Evolutionary conservation across 2,797 vertebrate genomes (phyloP).

Genomic region (Falco columbarius): DNA sequence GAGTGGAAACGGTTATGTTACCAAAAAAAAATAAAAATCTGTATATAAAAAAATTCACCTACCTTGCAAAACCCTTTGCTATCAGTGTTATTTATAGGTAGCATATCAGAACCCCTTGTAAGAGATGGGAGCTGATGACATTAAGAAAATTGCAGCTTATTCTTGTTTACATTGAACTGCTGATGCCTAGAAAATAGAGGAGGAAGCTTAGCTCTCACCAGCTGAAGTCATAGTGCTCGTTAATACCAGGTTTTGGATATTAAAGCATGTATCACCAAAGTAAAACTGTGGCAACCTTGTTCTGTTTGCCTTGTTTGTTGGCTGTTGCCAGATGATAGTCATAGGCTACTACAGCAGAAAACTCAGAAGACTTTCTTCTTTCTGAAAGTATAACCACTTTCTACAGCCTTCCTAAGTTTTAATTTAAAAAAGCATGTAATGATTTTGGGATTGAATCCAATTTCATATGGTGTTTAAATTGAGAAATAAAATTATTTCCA

Average conservation of each 20-base stretch:
- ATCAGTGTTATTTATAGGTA: neutral
- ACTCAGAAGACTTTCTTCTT: neutral
- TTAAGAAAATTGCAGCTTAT: neutral
- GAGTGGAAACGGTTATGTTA: neutral
- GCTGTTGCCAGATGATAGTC: neutral
- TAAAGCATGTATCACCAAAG: neutral
- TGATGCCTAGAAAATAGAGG: neutral
- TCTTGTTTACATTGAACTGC: neutral
- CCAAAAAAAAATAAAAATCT: neutral
- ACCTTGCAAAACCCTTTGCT: neutral
- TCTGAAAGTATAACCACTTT: neutral
- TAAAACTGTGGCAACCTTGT: neutral
- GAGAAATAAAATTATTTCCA: conserved; percentile 66
- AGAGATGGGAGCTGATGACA: neutral
- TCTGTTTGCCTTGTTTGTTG: neutral
- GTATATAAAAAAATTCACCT: neutral
- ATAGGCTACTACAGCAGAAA: neutral
- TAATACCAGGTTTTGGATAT: neutral
- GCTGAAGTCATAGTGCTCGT: neutral
- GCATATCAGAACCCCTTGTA: neutral
- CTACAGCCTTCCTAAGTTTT: conserved; percentile 45
- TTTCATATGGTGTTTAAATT: conserved; percentile 59
- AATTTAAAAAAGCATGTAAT: conserved; percentile 60
- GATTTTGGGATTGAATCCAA: conserved; percentile 58
- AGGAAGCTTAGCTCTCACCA: neutral